These are phyloP conservation scores for Elephantulus edwardii DNA, from an alignment of 2,113 vertebrate species.

Conservation along the genomic window DNA sequence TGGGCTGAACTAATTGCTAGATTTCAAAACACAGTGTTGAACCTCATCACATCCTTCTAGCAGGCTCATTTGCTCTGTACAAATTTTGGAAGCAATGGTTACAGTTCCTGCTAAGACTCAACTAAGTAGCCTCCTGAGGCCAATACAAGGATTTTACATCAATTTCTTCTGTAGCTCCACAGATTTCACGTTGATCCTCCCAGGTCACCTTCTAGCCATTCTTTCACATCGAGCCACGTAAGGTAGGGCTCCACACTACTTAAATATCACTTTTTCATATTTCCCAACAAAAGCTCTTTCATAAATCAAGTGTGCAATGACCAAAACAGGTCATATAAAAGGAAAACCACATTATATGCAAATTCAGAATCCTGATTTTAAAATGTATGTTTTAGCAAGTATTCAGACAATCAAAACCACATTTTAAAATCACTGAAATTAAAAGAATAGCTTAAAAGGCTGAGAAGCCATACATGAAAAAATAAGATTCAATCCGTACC, in stretches of 20 bases:
- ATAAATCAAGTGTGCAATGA: background rate
- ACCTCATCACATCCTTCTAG: slow-evolving; percentile 21
- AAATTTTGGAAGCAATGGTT: slow-evolving; percentile 51
- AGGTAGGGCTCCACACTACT: slow-evolving; percentile 24
- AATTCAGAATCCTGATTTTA: slow-evolving; percentile 40
- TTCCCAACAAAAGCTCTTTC: slow-evolving; percentile 54
- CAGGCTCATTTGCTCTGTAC: slow-evolving; percentile 59
- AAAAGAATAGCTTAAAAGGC: background rate
- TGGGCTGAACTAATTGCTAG: slow-evolving; percentile 63
- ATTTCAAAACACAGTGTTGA: slow-evolving; percentile 68
- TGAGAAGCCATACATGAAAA: slow-evolving; percentile 1
- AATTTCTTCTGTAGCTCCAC: slow-evolving; percentile 61
- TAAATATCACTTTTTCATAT: slow-evolving; percentile 60
- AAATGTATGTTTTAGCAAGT: slow-evolving; percentile 25
- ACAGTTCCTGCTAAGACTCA: slow-evolving; percentile 57
- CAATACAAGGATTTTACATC: slow-evolving; percentile 57
- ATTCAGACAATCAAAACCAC: background rate
- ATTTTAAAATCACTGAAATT: slow-evolving; percentile 51
- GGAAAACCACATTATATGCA: background rate
- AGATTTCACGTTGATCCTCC: slow-evolving; percentile 62
- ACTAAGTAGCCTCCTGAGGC: slow-evolving; percentile 61
- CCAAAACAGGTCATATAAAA: slow-evolving; percentile 49
- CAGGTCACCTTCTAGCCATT: slow-evolving; percentile 44
- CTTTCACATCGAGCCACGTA: slow-evolving; percentile 20
- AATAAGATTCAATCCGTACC: background rate